These are phyloP conservation scores for Hippopotamyrus pictus DNA, from an alignment of 2,797 vertebrate genomes.

Conservation along the genomic window DNA sequence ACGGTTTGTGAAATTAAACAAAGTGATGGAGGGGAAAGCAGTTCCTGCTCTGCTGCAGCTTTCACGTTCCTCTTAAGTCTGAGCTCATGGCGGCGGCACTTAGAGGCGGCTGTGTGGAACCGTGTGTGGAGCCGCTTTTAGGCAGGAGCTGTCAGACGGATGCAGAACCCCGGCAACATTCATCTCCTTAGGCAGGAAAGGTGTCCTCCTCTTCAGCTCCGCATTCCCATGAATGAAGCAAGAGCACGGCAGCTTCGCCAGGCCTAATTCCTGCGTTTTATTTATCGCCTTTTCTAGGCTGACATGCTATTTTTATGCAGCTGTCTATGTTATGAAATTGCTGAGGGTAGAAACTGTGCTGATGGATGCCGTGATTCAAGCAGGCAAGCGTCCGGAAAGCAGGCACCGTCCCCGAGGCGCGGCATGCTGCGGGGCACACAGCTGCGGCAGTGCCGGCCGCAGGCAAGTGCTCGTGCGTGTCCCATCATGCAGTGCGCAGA, in stretches of 20 bases:
- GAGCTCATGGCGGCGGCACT: not conserved
- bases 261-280: not conserved
- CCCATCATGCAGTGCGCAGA: not conserved
- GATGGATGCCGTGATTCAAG: not conserved
- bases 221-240: not conserved
- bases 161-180: not conserved
- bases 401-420: not conserved
- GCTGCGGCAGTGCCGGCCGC: not conserved
- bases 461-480: not conserved
- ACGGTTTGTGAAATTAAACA: not conserved
- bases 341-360: not conserved
- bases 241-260: not conserved
- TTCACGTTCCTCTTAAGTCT: not conserved
- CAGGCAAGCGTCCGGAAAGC: not conserved
- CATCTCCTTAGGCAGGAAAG: not conserved
- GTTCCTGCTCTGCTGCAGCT: not conserved
- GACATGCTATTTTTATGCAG: not conserved
- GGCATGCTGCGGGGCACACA: not conserved
- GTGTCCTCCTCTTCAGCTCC: not conserved
- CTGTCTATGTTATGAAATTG: not conserved
- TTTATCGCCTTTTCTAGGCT: not conserved
- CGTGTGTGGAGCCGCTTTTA: not conserved
- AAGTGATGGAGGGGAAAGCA: not conserved
- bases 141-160: not conserved
- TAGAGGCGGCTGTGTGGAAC: not conserved